A percentile compares a stretch with the other conserved stretches of the same genome.
phyloP scores from a whole-genome alignment of 2,888 invertebrate genomes.

The Lingula anatina region DNA sequence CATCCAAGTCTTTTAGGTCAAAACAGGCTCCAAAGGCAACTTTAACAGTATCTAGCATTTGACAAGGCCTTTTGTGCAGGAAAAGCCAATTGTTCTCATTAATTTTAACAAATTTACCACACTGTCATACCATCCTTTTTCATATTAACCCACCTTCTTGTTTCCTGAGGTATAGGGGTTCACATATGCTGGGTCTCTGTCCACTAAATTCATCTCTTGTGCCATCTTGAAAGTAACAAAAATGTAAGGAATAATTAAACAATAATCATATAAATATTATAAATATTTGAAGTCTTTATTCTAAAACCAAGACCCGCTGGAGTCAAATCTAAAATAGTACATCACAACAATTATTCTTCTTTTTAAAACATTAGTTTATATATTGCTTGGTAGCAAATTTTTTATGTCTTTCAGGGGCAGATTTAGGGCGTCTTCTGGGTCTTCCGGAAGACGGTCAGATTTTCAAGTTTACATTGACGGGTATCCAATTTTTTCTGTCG shows the following conservation, averaged over 20 bases:
- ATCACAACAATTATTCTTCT: no score
- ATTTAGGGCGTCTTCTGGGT: no score
- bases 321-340: not conserved
- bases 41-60: no score
- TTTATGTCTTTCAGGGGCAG: no score
- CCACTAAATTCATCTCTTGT: slow-evolving; percentile 60
- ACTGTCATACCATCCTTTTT: not conserved
- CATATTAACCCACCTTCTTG: slow-evolving; percentile 11
- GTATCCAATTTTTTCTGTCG: no score
- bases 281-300: not conserved
- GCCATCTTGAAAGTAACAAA: slow-evolving; percentile 47
- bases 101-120: not conserved
- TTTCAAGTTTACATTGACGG: no score
- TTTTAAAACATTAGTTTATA: not conserved
- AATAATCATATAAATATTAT: no score
- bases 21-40: not conserved
- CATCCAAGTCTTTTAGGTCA: not conserved
- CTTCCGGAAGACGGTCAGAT: no score
- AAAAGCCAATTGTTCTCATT: no score
- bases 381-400: no score
- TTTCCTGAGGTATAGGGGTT: slow-evolving; percentile 57
- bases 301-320: not conserved
- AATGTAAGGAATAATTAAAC: not conserved
- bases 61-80: no score
- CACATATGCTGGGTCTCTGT: slow-evolving; percentile 57